Percentiles rank a stretch among this genome's conserved stretches.
Conservation (phyloP, 2,888 invertebrate genomes). For the Lochmaea crataegi region DNA sequence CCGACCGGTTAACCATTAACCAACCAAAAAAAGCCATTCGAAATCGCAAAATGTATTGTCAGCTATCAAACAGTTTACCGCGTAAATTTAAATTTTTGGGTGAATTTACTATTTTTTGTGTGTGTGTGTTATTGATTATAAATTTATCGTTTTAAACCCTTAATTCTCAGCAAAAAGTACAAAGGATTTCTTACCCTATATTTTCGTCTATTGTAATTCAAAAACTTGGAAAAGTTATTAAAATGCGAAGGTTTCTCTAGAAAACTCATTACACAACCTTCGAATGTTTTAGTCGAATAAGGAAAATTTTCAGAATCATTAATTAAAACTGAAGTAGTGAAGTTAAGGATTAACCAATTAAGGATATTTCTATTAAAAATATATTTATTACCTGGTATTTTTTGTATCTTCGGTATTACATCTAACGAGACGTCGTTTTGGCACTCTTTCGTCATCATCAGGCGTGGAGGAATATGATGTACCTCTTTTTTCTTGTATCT, state of each 20-base stretch:
- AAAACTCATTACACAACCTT: not conserved
- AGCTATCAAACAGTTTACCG: too few relatives aligned
- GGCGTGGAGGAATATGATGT: constrained; percentile 52
- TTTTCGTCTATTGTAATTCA: not conserved
- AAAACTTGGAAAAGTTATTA: not conserved
- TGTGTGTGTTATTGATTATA: not conserved
- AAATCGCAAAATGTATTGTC: too few relatives aligned
- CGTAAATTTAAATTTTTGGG: too few relatives aligned
- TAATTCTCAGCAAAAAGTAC: not conserved
- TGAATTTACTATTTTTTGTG: too few relatives aligned
- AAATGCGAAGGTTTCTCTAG: not conserved
- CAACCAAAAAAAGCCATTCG: too few relatives aligned
- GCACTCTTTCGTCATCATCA: constrained; percentile 57
- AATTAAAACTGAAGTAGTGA: not conserved
- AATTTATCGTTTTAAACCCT: constrained; percentile 3
- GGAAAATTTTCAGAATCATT: not conserved
- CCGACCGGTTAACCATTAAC: too few relatives aligned
- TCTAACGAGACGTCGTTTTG: constrained; percentile 59
- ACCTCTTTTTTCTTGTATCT: constrained; percentile 57
- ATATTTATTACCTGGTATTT: constrained; percentile 30
- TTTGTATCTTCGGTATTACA: constrained; percentile 40
- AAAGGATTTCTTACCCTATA: not conserved
- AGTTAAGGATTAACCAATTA: not conserved
- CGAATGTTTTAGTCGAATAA: not conserved
- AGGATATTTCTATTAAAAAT: not conserved